These are phyloP conservation scores for Hyphantria cunea DNA, from an alignment of 1,140 invertebrate species.

Conservation along the genomic window DNA sequence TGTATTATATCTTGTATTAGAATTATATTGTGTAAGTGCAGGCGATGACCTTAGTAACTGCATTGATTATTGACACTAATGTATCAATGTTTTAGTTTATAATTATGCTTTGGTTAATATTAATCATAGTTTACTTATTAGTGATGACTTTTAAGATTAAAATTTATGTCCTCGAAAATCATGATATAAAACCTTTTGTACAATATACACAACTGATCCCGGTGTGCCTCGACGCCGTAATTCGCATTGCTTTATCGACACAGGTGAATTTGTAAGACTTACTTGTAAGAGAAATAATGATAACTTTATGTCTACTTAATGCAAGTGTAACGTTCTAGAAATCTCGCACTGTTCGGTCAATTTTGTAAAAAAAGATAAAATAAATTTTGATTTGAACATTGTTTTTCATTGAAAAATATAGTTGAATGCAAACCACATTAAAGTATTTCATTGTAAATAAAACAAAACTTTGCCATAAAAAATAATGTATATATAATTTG, in stretches of 20 bases:
- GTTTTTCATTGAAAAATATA: constrained; percentile 47
- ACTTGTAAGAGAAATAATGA: constrained; percentile 78
- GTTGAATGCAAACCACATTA: background rate
- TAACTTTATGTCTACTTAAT: constrained; percentile 82
- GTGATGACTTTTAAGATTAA: constrained; percentile 71
- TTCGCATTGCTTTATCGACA: constrained; percentile 74
- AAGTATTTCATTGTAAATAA: constrained; percentile 35
- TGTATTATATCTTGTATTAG: constrained; percentile 77
- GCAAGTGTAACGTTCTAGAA: constrained; percentile 81
- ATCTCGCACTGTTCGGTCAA: constrained; percentile 82
- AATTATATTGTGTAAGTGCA: constrained; percentile 51
- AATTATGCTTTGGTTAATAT: constrained; percentile 79
- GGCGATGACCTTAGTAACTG: constrained; percentile 53
- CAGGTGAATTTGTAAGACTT: constrained; percentile 79
- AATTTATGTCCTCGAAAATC: constrained; percentile 70
- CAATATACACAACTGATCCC: constrained; percentile 59
- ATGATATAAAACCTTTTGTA: constrained; percentile 73
- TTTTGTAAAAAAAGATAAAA: constrained; percentile 81
- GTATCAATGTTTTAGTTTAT: constrained; percentile 77
- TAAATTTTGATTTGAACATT: constrained; percentile 76
- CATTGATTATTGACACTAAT: constrained; percentile 70
- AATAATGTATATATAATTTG: constrained; percentile 79
- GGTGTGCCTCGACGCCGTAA: constrained; percentile 48
- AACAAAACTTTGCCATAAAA: constrained; percentile 70
- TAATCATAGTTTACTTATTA: constrained; percentile 76